phyloP scores from a whole-genome alignment of 2,888 invertebrate genomes.

The Cartodere bifasciata region DNA sequence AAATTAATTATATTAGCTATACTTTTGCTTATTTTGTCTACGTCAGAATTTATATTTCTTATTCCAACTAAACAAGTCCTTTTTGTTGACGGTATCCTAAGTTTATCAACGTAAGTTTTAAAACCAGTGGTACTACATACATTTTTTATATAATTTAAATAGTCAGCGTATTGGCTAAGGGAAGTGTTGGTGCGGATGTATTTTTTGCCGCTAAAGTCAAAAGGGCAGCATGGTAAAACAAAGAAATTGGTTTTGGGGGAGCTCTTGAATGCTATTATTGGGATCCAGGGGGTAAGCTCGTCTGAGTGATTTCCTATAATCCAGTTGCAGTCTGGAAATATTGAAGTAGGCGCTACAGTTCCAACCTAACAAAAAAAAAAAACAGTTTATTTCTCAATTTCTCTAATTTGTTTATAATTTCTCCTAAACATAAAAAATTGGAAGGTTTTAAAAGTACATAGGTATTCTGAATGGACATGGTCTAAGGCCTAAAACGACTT shows the following conservation, averaged over 20 bases:
- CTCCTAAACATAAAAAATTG: too few relatives aligned
- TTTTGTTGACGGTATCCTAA: slow-evolving; percentile 96
- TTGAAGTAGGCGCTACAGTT: slow-evolving; percentile 47
- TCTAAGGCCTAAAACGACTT: too few relatives aligned
- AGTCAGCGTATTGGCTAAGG: slow-evolving; percentile 67
- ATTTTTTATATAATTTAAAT: slow-evolving; percentile 49
- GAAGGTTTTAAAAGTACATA: too few relatives aligned
- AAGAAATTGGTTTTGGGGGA: slow-evolving; percentile 69
- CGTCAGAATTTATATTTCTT: slow-evolving; percentile 34
- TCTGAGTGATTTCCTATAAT: slow-evolving; percentile 98
- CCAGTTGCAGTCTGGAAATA: slow-evolving; percentile 74
- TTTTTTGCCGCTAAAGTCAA: slow-evolving; percentile 77
- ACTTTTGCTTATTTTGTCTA: slow-evolving; percentile 35
- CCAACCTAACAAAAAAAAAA: slow-evolving; percentile 40
- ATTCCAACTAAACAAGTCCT: slow-evolving; percentile 65
- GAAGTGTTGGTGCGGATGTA: slow-evolving; percentile 59
- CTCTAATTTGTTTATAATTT: background rate
- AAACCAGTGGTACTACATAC: slow-evolving; percentile 64
- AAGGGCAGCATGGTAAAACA: slow-evolving; percentile 89
- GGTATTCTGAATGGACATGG: too few relatives aligned
- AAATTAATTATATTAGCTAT: slow-evolving; percentile 32
- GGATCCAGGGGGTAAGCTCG: slow-evolving; percentile 98
- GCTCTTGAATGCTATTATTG: slow-evolving; percentile 75
- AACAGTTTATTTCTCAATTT: background rate
- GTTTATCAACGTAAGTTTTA: slow-evolving; percentile 56